A percentile compares a stretch with the other conserved stretches of the same genome.
These are phyloP conservation scores for Drosophila picticornis DNA, from an alignment of 2,888 invertebrate genomes.

Conservation along the genomic window DNA sequence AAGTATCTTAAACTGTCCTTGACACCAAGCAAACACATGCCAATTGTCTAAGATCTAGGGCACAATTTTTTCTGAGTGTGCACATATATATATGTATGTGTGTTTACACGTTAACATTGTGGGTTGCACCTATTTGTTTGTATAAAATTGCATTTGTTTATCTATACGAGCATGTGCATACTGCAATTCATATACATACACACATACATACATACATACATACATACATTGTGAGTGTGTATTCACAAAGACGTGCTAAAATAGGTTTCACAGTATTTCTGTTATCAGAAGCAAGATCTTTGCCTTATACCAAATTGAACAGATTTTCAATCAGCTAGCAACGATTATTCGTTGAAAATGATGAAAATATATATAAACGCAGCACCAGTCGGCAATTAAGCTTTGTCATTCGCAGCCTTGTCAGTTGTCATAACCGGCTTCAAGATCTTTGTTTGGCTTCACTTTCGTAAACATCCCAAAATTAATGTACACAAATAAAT, in stretches of 20 bases:
- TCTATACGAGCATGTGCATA: neutral
- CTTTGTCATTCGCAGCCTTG: constrained; percentile 2
- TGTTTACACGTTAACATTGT: constrained; percentile 13
- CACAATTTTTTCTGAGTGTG: neutral
- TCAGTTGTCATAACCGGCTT: constrained; percentile 25
- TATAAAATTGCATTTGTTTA: constrained; percentile 4
- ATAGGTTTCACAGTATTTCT: constrained; percentile 6
- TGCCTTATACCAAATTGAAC: neutral
- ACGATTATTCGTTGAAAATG: neutral
- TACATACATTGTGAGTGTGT: neutral
- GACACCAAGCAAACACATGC: neutral
- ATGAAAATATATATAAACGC: neutral
- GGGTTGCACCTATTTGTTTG: constrained; percentile 3
- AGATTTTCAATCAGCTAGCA: constrained; percentile 17
- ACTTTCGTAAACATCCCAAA: constrained; percentile 25
- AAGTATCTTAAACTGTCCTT: neutral
- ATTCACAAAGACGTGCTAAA: constrained; percentile 2
- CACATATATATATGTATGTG: neutral
- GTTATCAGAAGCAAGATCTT: neutral
- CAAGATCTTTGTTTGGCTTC: constrained; percentile 4
- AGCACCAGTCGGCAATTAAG: neutral
- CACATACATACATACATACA: neutral
- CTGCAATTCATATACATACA: neutral
- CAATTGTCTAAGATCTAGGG: neutral
- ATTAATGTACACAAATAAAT: constrained; percentile 3